Conservation (phyloP, 2,113 vertebrate genomes). For the Ursus arctos region DNA sequence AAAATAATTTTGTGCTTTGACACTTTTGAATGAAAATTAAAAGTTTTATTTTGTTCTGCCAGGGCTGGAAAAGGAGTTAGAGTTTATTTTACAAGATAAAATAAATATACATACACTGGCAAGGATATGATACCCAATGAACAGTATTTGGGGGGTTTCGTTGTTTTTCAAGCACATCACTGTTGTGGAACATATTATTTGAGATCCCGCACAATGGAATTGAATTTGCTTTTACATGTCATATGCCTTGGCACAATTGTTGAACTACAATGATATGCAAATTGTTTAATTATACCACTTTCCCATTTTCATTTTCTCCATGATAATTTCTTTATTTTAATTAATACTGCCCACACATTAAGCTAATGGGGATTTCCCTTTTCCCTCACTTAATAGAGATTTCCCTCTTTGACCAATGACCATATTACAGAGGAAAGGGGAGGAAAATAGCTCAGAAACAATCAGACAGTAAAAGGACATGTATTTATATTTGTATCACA, state of each 20-base stretch:
- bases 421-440: background rate
- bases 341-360: conserved; percentile 69
- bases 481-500: background rate
- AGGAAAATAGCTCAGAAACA: background rate
- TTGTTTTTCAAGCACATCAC: conserved; percentile 30
- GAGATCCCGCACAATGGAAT: conserved; percentile 45
- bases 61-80: conserved; percentile 64
- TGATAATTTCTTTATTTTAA: conserved; percentile 70
- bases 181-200: conserved; percentile 70
- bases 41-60: conserved; percentile 76
- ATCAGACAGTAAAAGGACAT: background rate
- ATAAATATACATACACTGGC: conserved; percentile 62
- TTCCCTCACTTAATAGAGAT: conserved; percentile 62
- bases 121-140: conserved; percentile 67
- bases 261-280: conserved; percentile 57
- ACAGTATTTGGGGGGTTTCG: conserved; percentile 7
- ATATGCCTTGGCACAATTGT: conserved; percentile 69
- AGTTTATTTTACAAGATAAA: conserved; percentile 74
- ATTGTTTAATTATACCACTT: conserved; percentile 78
- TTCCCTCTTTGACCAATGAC: background rate
- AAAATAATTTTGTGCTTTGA: conserved; percentile 65
- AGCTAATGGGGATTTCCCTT: conserved; percentile 66
- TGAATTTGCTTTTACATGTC: conserved; percentile 45
- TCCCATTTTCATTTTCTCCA: conserved; percentile 62
- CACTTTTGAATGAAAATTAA: conserved; percentile 73